Percentiles rank a stretch among this genome's conserved stretches.
Conservation (phyloP, 2,888 invertebrate species). For the Drosophila ustulata region DNA sequence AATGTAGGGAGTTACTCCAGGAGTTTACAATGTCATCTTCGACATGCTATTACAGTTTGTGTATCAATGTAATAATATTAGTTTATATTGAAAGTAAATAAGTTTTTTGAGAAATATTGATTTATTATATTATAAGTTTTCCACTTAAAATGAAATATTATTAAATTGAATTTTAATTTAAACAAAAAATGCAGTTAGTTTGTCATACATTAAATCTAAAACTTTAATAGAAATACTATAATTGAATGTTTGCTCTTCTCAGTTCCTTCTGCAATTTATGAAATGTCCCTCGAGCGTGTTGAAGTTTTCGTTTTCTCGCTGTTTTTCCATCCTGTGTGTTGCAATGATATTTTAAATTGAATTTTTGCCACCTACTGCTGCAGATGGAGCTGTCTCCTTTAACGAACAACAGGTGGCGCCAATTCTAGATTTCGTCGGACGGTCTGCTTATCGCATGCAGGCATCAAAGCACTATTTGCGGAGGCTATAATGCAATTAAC, state of each 20-base stretch:
- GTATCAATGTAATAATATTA: no score
- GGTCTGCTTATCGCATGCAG: conserved; percentile 37
- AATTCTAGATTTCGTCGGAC: conserved; percentile 2
- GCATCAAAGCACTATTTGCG: conserved; percentile 50
- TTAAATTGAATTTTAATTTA: not conserved
- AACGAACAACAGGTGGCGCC: conserved; percentile 69
- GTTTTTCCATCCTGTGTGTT: conserved; percentile 12
- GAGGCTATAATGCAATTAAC: conserved; percentile 67
- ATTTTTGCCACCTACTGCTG: conserved; percentile 64
- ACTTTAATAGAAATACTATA: no score
- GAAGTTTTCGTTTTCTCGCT: not conserved
- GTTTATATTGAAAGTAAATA: not conserved
- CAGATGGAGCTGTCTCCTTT: conserved; percentile 6
- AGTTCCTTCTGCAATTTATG: not conserved
- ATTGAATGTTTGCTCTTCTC: not conserved
- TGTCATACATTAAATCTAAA: no score
- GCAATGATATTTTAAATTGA: conserved; percentile 72
- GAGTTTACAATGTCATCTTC: conserved; percentile 25
- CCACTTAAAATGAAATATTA: not conserved
- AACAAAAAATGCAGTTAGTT: no score
- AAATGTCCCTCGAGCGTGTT: conserved; percentile 22
- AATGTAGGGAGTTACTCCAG: conserved; percentile 32
- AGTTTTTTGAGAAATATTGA: no score
- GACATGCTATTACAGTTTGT: not conserved
- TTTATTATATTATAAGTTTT: not conserved